Conservation (phyloP, 2,888 invertebrate genomes). For the Eulithis prunata region DNA sequence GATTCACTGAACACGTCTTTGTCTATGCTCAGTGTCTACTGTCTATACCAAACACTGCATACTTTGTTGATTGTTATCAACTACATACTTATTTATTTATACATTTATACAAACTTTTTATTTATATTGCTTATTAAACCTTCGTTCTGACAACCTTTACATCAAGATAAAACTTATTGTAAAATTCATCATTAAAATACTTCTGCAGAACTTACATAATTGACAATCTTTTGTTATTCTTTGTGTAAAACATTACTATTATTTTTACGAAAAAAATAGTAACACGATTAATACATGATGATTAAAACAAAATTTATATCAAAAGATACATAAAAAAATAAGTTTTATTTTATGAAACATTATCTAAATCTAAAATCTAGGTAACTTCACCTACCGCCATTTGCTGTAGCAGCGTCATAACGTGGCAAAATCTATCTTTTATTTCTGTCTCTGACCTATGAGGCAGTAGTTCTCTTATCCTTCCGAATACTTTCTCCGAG, state of each 20-base stretch:
- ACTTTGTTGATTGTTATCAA: not conserved
- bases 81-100: too few species aligned
- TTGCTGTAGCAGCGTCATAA: slow-evolving; percentile 86
- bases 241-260: not conserved
- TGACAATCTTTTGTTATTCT: slow-evolving; percentile 5
- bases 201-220: not conserved
- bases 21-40: too few species aligned
- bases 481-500: slow-evolving; percentile 86
- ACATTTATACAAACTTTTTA: not conserved
- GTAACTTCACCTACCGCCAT: slow-evolving; percentile 81
- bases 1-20: too few species aligned
- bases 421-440: slow-evolving; percentile 84
- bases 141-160: not conserved
- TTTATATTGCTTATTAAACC: not conserved
- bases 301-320: not conserved
- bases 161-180: too few species aligned
- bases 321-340: slow-evolving; percentile 42
- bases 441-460: slow-evolving; percentile 84
- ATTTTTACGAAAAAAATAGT: not conserved
- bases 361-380: slow-evolving; percentile 63
- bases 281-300: too few species aligned
- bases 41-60: too few species aligned
- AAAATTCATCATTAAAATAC: not conserved
- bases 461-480: slow-evolving; percentile 81
- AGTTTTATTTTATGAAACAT: slow-evolving; percentile 68